Evolutionary conservation across 2,888 invertebrate species (phyloP).

Genomic region (Selenia dentaria): DNA sequence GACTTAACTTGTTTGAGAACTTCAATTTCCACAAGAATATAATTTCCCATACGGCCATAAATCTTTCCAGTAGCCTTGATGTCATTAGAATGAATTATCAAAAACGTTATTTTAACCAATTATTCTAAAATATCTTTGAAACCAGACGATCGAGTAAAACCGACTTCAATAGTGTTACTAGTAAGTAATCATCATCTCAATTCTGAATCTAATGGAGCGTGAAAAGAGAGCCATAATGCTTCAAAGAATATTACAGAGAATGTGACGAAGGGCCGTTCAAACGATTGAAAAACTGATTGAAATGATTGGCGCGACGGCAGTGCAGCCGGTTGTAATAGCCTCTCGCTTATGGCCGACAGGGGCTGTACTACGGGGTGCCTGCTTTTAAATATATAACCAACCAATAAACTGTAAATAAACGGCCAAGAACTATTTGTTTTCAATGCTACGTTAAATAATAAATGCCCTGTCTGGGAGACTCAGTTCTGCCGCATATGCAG

Average conservation of each 20-base stretch:
- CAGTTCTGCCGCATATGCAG: too few species aligned
- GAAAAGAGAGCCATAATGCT: conserved; percentile 32
- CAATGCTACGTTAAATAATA: too few species aligned
- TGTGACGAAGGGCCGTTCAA: conserved; percentile 45
- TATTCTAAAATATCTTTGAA: neutral
- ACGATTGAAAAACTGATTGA: conserved; percentile 71
- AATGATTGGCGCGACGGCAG: conserved; percentile 53
- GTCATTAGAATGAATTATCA: too few species aligned
- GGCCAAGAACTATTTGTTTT: too few species aligned
- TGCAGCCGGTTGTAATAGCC: conserved; percentile 44
- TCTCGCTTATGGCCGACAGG: conserved; percentile 24
- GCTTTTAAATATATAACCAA: too few species aligned
- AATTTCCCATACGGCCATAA: too few species aligned
- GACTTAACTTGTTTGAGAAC: too few species aligned
- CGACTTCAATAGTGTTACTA: conserved; percentile 19
- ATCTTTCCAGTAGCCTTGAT: too few species aligned
- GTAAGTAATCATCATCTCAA: conserved; percentile 37
- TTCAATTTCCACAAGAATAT: too few species aligned
- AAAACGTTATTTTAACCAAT: neutral
- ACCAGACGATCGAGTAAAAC: conserved; percentile 9
- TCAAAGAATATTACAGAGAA: conserved; percentile 39
- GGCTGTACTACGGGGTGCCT: too few species aligned
- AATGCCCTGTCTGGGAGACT: too few species aligned
- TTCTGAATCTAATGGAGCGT: conserved; percentile 33
- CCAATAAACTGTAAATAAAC: too few species aligned